These are phyloP conservation scores for Caenorhabditis sp. DNA, from an alignment of 2,888 invertebrate species.

Conservation along the genomic window DNA sequence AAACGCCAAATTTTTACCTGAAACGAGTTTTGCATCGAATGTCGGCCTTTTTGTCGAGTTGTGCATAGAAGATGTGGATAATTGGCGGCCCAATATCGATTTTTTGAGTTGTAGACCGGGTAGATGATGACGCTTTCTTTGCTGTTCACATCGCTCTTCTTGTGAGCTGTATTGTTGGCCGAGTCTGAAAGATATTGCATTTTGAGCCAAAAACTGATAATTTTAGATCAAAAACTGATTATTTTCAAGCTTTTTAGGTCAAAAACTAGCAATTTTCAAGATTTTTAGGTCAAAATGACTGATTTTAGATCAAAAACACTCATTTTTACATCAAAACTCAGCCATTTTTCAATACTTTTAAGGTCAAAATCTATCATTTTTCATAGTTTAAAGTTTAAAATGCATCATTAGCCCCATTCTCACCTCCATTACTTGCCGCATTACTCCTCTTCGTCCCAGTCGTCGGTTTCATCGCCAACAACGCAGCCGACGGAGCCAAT, in stretches of 20 bases:
- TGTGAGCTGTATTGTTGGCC: constrained; percentile 64
- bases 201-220: background rate
- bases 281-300: background rate
- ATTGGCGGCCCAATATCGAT: constrained; percentile 67
- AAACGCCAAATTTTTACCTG: too few species aligned
- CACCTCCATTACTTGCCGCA: constrained; percentile 42
- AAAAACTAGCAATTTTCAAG: background rate
- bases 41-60: constrained; percentile 66
- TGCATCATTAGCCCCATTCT: constrained; percentile 2
- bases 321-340: too few species aligned
- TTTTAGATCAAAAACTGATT: background rate
- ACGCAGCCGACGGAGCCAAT: constrained; percentile 57
- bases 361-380: too few species aligned
- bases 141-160: constrained; percentile 69
- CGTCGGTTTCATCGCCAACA: constrained; percentile 69
- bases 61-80: constrained; percentile 70
- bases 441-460: constrained; percentile 65
- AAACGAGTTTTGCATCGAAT: constrained; percentile 59
- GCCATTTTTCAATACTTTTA: background rate
- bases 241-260: background rate
- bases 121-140: constrained; percentile 64
- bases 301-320: background rate
- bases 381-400: background rate
- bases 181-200: constrained; percentile 25
- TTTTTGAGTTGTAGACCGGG: constrained; percentile 62